These are phyloP conservation scores for Bombus polaris DNA, from an alignment of 1,140 invertebrate genomes.

Conservation along the genomic window DNA sequence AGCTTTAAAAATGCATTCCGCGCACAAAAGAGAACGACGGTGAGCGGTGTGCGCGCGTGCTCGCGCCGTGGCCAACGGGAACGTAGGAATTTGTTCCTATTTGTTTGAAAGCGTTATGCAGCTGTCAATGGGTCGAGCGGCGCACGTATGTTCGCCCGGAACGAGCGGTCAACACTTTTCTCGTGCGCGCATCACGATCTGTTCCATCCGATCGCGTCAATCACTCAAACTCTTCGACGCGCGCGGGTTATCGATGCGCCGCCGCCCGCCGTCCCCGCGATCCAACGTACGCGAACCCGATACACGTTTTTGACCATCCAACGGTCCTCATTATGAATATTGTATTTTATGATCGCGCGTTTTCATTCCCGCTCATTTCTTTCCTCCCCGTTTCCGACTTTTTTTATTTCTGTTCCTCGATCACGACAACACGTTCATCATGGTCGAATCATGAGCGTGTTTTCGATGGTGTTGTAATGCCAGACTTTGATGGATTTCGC, in stretches of 20 bases:
- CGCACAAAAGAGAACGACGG: conserved; percentile 45
- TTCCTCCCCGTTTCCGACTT: no score
- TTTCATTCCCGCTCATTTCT: not conserved
- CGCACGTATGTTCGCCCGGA: conserved; percentile 65
- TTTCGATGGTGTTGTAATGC: not conserved
- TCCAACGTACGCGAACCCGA: conserved; percentile 26
- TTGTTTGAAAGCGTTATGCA: conserved; percentile 73
- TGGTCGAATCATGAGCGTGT: not conserved
- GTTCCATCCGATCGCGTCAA: conserved; percentile 74
- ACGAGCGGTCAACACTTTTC: conserved; percentile 72
- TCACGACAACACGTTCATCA: no score
- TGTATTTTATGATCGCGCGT: conserved; percentile 71
- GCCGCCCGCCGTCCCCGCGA: conserved; percentile 24
- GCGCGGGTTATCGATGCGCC: conserved; percentile 66
- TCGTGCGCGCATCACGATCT: conserved; percentile 67
- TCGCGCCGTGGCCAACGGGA: conserved; percentile 11
- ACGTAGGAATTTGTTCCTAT: conserved; percentile 69
- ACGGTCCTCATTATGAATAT: conserved; percentile 73
- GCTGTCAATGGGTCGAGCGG: conserved; percentile 67
- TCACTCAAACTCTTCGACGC: conserved; percentile 73
- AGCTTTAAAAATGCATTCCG: conserved; percentile 68
- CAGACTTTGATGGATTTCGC: not conserved
- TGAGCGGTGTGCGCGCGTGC: not conserved
- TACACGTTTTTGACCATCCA: conserved; percentile 40
- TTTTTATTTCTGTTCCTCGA: not conserved